Conservation (phyloP, 2,888 invertebrate species). For the Candidula unifasciata region DNA sequence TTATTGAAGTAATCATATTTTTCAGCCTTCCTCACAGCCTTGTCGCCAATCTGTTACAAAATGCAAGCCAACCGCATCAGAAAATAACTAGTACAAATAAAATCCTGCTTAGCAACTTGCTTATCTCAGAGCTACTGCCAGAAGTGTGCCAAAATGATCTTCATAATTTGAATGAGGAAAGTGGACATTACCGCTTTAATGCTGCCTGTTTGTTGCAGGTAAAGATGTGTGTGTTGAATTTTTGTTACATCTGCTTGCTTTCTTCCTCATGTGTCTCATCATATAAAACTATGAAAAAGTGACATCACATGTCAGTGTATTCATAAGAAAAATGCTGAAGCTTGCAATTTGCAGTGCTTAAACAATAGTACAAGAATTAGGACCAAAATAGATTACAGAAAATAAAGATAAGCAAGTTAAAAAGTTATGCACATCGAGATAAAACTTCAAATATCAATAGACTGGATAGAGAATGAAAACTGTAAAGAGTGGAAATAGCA, state of each 20-base stretch:
- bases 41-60: slow-evolving; percentile 39
- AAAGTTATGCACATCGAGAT: too few relatives aligned
- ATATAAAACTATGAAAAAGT: too few relatives aligned
- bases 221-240: not conserved
- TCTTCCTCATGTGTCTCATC: not conserved
- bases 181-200: slow-evolving; percentile 1
- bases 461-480: too few relatives aligned
- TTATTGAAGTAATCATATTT: not conserved
- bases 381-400: too few relatives aligned
- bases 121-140: slow-evolving; percentile 30
- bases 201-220: slow-evolving; percentile 32
- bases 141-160: slow-evolving; percentile 9
- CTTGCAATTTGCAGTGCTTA: too few relatives aligned
- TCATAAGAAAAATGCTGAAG: too few relatives aligned
- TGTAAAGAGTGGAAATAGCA: too few relatives aligned
- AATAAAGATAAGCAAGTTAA: too few relatives aligned
- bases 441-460: too few relatives aligned
- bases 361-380: too few relatives aligned
- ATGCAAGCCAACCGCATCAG: slow-evolving; percentile 10
- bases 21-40: slow-evolving; percentile 46
- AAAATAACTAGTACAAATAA: slow-evolving; percentile 19
- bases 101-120: slow-evolving; percentile 38
- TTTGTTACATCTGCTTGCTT: not conserved
- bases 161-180: slow-evolving; percentile 4
- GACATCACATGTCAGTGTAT: too few relatives aligned